Evolutionary conservation across 2,113 vertebrate genomes (phyloP).

Genomic region (Trematomus loennbergii): DNA sequence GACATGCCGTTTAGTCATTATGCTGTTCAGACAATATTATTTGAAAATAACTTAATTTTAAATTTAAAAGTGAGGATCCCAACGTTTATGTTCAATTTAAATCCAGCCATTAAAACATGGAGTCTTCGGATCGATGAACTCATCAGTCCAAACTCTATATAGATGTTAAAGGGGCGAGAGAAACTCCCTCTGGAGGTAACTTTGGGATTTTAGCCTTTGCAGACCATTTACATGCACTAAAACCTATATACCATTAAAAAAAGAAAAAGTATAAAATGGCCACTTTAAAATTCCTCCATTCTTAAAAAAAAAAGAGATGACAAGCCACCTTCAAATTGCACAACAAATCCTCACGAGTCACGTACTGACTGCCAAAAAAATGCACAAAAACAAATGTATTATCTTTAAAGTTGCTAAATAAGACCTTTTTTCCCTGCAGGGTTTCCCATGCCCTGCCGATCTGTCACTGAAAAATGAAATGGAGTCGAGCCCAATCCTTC

Average conservation of each 20-base stretch:
- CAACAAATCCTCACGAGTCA: not conserved
- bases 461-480: slow-evolving; percentile 33
- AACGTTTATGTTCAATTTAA: not conserved
- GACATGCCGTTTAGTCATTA: not conserved
- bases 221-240: no score
- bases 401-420: not conserved
- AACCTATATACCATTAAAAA: no score
- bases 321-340: not conserved
- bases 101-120: not conserved
- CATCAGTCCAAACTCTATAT: no score
- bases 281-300: not conserved
- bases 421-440: not conserved
- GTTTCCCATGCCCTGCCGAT: not conserved
- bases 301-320: not conserved
- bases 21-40: not conserved
- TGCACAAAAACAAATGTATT: no score
- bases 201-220: no score
- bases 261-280: no score
- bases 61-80: not conserved
- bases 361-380: not conserved
- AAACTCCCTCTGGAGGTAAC: no score
- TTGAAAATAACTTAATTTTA: not conserved
- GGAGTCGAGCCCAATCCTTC: not conserved
- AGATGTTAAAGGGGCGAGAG: no score
- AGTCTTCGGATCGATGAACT: no score